A percentile compares a stretch with the other conserved stretches of the same genome.
Conservation (phyloP, 2,797 vertebrate genomes). For the Danio tinwini region DNA sequence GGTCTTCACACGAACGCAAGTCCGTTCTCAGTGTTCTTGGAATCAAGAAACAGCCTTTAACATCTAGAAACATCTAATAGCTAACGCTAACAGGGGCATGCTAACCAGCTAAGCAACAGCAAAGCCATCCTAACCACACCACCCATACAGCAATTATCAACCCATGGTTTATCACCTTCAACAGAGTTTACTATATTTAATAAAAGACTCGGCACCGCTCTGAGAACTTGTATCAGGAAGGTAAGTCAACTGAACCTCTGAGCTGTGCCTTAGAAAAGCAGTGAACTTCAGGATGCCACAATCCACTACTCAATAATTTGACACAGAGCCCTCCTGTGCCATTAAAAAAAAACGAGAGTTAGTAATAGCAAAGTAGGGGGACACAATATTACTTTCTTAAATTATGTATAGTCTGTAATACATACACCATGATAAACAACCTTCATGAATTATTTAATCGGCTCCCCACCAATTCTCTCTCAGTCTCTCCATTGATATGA, state of each 20-base stretch:
- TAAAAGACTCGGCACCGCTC: conserved; percentile 30
- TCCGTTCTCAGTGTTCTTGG: no score
- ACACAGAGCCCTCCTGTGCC: conserved; percentile 13
- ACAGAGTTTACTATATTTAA: conserved; percentile 49
- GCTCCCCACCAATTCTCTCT: conserved; percentile 36
- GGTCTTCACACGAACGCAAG: no score
- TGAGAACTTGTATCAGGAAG: conserved; percentile 40
- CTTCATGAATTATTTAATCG: conserved; percentile 67
- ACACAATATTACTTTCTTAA: conserved; percentile 66
- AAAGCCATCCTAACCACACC: conserved; percentile 16
- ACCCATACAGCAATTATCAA: conserved; percentile 36
- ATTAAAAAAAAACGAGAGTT: conserved; percentile 55
- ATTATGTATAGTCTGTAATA: conserved; percentile 71
- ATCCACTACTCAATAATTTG: conserved; percentile 43
- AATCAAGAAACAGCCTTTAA: no score
- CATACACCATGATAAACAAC: conserved; percentile 66
- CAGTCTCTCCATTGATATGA: conserved; percentile 29
- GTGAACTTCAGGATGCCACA: conserved; percentile 27
- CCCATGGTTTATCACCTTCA: conserved; percentile 47
- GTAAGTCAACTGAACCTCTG: conserved; percentile 38
- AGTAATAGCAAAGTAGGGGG: conserved; percentile 60
- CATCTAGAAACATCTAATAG: neutral
- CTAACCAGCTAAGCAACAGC: conserved; percentile 26
- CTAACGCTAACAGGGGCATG: neutral
- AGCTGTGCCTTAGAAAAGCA: conserved; percentile 13